Base-by-base conservation (phyloP, 2,888 invertebrate species). In the Eupithecia pulchellata region DNA sequence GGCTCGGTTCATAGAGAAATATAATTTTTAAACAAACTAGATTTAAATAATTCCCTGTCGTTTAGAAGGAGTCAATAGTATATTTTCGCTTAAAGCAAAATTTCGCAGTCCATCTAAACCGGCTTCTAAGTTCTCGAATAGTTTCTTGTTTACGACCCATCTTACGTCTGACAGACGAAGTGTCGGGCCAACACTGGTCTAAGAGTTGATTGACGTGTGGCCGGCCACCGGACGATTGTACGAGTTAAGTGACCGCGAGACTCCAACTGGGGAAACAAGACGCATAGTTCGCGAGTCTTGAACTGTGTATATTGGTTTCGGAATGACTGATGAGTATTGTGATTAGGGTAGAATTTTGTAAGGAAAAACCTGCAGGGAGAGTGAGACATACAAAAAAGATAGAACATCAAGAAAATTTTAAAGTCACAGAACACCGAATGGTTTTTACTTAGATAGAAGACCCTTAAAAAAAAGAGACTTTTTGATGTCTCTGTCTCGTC, bases 181-280 rank as follows among this genome's bases (percentile, higher is more conserved):
- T 77, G 78, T 78, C 66, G 73, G 77, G 32, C 81, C 82, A 83
- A 84, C 84, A 82, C 76, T 76, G 81, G 61, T 25, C 34, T 81
- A 84, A 81, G 84, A 85, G 84, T 89, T 92, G 93, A 93, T 86
- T 90, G 92, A 92, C 92, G 88, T 84, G 87, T 84, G 89, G 87
- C 87, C 88, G 89, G 87, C 91, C 91, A 79, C 84, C 82, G 84
- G 85, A 84, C 89, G 82, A 87, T 86, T 85, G 64, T 71, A 73
- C 81, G 75, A 77, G 77, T 77, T 79, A 81, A 82, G 81, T 80
- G 79, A 82, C 82, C 81, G 72, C 69, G 70, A 69, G 73, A 74
- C 74, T 75, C 72, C 68, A 70, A 80, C 81, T 79, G 80, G 72
- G 63, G 71, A 77, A 84, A 85, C 85, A 84, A 85, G 84, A 81